These are phyloP conservation scores for Bombus huntii DNA, from an alignment of 1,140 invertebrate genomes.

Conservation along the genomic window DNA sequence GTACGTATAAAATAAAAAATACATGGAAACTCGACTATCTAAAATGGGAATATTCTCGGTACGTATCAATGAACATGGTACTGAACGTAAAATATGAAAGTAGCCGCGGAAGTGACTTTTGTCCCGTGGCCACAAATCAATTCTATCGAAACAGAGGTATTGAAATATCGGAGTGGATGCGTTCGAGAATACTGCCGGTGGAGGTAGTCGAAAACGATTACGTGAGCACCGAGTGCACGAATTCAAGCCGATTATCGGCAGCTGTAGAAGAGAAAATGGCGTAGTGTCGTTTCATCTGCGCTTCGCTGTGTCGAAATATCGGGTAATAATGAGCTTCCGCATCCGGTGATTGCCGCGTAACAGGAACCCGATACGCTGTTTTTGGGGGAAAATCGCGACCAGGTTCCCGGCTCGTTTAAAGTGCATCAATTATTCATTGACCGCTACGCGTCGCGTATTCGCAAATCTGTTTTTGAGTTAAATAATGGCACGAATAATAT, in stretches of 20 bases:
- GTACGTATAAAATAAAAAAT: neutral
- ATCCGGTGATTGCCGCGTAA: slow-evolving; percentile 42
- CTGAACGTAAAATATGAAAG: slow-evolving; percentile 1
- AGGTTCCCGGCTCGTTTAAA: slow-evolving; percentile 45
- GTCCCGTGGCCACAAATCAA: neutral
- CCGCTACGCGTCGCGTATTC: slow-evolving; percentile 25
- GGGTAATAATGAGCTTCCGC: slow-evolving; percentile 54
- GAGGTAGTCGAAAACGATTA: slow-evolving; percentile 31
- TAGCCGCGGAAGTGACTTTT: slow-evolving; percentile 8
- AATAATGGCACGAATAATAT: slow-evolving; percentile 32
- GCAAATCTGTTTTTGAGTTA: slow-evolving; percentile 42
- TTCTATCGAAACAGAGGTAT: neutral
- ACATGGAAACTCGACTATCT: neutral
- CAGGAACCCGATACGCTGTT: slow-evolving; percentile 53
- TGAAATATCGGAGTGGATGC: neutral
- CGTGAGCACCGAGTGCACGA: slow-evolving; percentile 13
- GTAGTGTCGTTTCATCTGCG: slow-evolving; percentile 30
- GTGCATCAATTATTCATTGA: slow-evolving; percentile 52
- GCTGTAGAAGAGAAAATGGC: slow-evolving; percentile 32
- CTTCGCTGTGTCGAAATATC: slow-evolving; percentile 45
- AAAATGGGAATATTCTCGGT: neutral
- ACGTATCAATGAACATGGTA: neutral
- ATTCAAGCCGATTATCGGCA: slow-evolving; percentile 41
- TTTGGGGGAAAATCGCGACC: slow-evolving; percentile 34
- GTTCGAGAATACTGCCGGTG: neutral